Percentiles rank a stretch among this genome's conserved stretches.
Conservation (phyloP, 2,888 invertebrate genomes). For the Therioaphis trifolii region DNA sequence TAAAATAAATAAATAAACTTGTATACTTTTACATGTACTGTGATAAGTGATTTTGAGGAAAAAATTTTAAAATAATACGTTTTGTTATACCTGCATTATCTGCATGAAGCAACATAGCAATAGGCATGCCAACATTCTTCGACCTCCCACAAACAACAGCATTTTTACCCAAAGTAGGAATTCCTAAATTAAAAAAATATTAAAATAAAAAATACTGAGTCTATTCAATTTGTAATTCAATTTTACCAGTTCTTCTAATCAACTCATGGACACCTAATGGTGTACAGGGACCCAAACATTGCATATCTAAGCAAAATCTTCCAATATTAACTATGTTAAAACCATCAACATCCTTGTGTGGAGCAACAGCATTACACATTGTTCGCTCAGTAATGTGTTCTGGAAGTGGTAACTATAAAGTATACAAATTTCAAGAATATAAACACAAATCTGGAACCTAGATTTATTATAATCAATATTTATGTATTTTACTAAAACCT, state of each 20-base stretch:
- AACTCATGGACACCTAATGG: conserved; percentile 81
- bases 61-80: conserved; percentile 11
- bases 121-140: conserved; percentile 91
- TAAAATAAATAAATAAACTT: too few species aligned
- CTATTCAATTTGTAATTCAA: conserved; percentile 1
- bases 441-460: background rate
- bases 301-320: conserved; percentile 79
- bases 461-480: background rate
- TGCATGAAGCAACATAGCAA: conserved; percentile 85
- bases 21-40: too few species aligned
- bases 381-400: conserved; percentile 79
- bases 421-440: conserved; percentile 31
- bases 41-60: too few species aligned
- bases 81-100: conserved; percentile 71
- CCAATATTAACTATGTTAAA: conserved; percentile 88
- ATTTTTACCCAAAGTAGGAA: conserved; percentile 86
- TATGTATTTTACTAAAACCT: too few species aligned
- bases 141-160: conserved; percentile 90
- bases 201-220: conserved; percentile 2
- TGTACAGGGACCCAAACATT: conserved; percentile 82
- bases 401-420: conserved; percentile 81
- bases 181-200: conserved; percentile 70
- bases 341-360: conserved; percentile 91
- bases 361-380: conserved; percentile 83
- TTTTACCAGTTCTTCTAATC: conserved; percentile 73